Evolutionary conservation across 2,888 invertebrate genomes (phyloP), one percentile per base, ranked within the genome.

Genomic region (Lasioglossum malachurum): DNA sequence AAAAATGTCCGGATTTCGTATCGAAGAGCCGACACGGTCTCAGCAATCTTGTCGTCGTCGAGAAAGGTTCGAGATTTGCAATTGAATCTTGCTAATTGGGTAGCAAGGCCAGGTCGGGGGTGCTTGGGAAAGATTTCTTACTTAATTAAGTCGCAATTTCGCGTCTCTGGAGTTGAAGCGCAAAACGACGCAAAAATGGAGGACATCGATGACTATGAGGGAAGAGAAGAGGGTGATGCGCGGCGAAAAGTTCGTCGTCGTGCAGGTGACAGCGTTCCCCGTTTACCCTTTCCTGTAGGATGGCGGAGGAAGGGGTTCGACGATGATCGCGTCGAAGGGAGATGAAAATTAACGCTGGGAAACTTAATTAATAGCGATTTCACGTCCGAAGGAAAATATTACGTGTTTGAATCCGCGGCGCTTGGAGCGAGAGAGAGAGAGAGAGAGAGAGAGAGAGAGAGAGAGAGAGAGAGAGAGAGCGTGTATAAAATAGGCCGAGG

Each of bases 101-200:
- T 69, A 64, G 83, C 64, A 49, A 31, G 72, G 53, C 38, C 12
- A 23, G 7, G 19, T 53, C 41, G 75, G 49, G 46, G 71, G 60
- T 35, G 57, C 35, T 71, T 57, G 82, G 27, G n/a, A 14, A 38
- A 84, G 77, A 72, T 88, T 80, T 74, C 78, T 53, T 71, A 67
- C 73, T 80, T 86, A 86, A 89, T 88, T 89, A 78, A 83, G 67
- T 78, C 73, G 71, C 75, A 82, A 84, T 84, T 82, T 81, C 35
- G 81, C 77, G 67, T 72, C 81, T 41, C 72, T 74, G 49, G 64
- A 87, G 38, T 67, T 69, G 81, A 80, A 77, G 71, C 60, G 75
- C 74, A 74, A 74, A 76, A 85, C 71, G 82, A 44, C 23, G 72
- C 35, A 76, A 67, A 73, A 78, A 73, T 16, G n/a, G 49, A 27